Evolutionary conservation across 2,888 invertebrate species (phyloP).

Genomic region (Neoitamus cyanurus): DNA sequence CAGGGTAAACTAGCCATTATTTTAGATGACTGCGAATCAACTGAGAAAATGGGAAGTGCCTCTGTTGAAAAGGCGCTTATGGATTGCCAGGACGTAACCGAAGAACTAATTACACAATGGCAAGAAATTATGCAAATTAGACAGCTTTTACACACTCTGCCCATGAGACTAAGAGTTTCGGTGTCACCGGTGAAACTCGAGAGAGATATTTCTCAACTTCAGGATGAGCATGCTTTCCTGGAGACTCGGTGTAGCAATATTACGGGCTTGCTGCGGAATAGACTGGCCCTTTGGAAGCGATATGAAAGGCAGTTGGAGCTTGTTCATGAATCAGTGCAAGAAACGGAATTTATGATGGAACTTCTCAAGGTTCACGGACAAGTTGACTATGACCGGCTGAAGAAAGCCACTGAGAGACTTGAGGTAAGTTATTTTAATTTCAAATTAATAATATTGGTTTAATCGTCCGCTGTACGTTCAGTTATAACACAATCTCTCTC

Average conservation of each 20-base stretch:
- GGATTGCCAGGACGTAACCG: slow-evolving; percentile 77
- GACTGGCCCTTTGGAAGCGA: slow-evolving; percentile 78
- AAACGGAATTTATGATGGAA: slow-evolving; percentile 90
- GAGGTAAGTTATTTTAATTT: slow-evolving; percentile 73
- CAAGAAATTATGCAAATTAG: slow-evolving; percentile 80
- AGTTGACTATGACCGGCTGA: slow-evolving; percentile 83
- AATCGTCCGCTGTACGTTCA: neutral
- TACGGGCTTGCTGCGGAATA: slow-evolving; percentile 73
- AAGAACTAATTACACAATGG: slow-evolving; percentile 79
- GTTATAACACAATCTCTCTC: no score
- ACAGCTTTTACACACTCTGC: slow-evolving; percentile 81
- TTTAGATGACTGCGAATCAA: slow-evolving; percentile 79
- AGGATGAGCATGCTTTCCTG: slow-evolving; percentile 79
- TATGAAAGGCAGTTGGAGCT: slow-evolving; percentile 82
- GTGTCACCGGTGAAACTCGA: slow-evolving; percentile 83
- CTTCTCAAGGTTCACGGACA: slow-evolving; percentile 84
- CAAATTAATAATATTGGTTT: slow-evolving; percentile 40
- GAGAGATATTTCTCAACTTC: slow-evolving; percentile 77
- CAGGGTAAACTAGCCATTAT: slow-evolving; percentile 74
- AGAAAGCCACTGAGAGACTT: slow-evolving; percentile 85
- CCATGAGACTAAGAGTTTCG: slow-evolving; percentile 78
- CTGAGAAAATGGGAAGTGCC: slow-evolving; percentile 79
- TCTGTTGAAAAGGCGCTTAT: slow-evolving; percentile 80
- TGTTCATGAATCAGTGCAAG: slow-evolving; percentile 84
- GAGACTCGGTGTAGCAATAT: slow-evolving; percentile 79